These are phyloP conservation scores for Syrrhaptes paradoxus DNA, from an alignment of 2,113 vertebrate species.

Conservation along the genomic window DNA sequence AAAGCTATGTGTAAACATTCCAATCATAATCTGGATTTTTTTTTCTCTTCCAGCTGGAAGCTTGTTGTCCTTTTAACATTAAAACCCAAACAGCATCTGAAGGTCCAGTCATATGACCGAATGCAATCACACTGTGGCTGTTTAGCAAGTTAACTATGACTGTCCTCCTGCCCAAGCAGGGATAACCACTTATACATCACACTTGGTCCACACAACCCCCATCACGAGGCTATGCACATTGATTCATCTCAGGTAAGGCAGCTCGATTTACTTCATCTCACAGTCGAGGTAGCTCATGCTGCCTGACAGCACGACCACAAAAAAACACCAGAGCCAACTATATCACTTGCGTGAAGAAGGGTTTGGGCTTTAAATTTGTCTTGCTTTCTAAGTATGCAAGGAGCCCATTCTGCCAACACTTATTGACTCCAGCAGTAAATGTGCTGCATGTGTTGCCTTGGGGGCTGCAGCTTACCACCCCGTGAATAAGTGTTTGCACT, in stretches of 20 bases:
- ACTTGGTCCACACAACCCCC: not conserved
- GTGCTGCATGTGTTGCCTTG: not conserved
- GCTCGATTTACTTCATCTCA: not conserved
- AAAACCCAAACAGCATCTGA: not conserved
- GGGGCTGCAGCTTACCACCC: not conserved
- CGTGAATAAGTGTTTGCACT: rapidly evolving
- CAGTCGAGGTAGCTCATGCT: not conserved
- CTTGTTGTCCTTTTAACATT: not conserved
- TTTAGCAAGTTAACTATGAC: not conserved
- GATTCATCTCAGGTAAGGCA: not conserved
- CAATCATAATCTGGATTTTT: not conserved
- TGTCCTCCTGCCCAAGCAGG: not conserved
- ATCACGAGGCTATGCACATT: not conserved
- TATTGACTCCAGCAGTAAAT: not conserved
- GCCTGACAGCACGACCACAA: not conserved
- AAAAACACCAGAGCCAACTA: not conserved
- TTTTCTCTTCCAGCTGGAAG: not conserved
- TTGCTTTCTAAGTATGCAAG: not conserved
- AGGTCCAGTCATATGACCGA: not conserved
- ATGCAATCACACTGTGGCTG: rapidly evolving
- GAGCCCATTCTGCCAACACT: not conserved
- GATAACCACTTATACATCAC: not conserved
- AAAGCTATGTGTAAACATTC: not conserved
- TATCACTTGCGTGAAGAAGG: not conserved
- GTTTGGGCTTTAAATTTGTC: not conserved